Percentiles rank a stretch among this genome's conserved stretches.
These are phyloP conservation scores for Petrophora chlorosata DNA, from an alignment of 2,888 invertebrate species.

Conservation along the genomic window DNA sequence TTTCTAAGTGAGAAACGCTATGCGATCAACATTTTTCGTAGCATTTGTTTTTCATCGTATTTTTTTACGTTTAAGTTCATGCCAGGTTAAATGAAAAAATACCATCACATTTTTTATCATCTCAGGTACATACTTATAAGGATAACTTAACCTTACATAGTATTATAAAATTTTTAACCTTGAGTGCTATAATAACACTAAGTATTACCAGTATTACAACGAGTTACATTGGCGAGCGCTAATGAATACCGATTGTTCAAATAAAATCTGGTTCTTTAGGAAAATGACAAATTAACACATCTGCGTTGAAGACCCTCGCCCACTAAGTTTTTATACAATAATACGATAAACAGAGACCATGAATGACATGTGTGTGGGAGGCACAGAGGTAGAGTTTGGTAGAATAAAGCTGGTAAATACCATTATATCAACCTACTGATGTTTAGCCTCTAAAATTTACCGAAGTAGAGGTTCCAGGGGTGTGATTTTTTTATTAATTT, in stretches of 20 bases:
- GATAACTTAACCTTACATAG: conserved; percentile 8
- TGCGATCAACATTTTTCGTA: too few relatives aligned
- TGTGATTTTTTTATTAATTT: too few relatives aligned
- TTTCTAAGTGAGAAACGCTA: too few relatives aligned
- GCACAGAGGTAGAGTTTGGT: conserved; percentile 3
- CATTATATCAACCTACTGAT: too few relatives aligned
- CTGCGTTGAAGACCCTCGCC: conserved; percentile 35
- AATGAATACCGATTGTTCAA: conserved; percentile 18
- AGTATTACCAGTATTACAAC: conserved; percentile 3
- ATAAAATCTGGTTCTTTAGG: conserved; percentile 14
- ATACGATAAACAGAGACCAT: conserved; percentile 32
- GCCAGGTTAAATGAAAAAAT: too few relatives aligned
- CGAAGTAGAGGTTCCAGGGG: too few relatives aligned
- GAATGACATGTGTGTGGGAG: conserved; percentile 36
- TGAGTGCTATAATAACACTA: conserved; percentile 7
- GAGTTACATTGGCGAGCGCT: conserved; percentile 14
- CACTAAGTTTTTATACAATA: conserved; percentile 33
- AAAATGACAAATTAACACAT: conserved; percentile 17
- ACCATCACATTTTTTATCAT: too few relatives aligned
- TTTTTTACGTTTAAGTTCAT: too few relatives aligned
- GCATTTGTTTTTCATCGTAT: too few relatives aligned
- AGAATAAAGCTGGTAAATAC: background rate
- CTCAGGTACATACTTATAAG: too few relatives aligned
- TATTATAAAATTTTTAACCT: too few relatives aligned
- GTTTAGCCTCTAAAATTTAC: too few relatives aligned